Base-by-base conservation (phyloP, 2,888 invertebrate genomes). In the Lasioglossum vierecki region DNA sequence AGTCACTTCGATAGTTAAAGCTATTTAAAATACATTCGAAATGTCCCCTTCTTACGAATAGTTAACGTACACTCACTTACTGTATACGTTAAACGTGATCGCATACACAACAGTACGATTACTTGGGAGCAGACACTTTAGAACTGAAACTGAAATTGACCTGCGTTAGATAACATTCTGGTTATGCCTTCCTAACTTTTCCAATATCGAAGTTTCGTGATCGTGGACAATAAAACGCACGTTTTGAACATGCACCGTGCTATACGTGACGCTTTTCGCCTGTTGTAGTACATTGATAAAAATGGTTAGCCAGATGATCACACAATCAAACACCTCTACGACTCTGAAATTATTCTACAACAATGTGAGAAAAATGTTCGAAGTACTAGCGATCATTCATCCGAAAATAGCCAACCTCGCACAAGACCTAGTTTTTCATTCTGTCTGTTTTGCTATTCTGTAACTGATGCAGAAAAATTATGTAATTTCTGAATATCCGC, bases 381-480 rank as follows among this genome's bases (percentile, higher is more conserved):
- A 41, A 41, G 41, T 41, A 41, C 41, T 44, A 0, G 2, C 11
- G 11, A 44, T 44, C 41, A 11, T 44, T 11, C 11, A 44, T 44
- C 41, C 3, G 41, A 11, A 44, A 11, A 44, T 44, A 44, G 41
- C 41, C 11, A 44, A 44, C 11, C 41, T 11, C 41, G 11, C 41
- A 8, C 41, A 0, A 44, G 41, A 44, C 11, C 3, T 44, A 44
- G 44, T 44, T 44, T 44, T 44, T 44, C 44, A 44, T 44, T 44
- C 3, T 11, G 13, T 2, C 44, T 44, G 13, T 44, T 44, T 44
- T 44, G 44, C 44, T 44, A 44, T 44, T 11, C 44, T 11, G 44
- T 44, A 44, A 44, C 44, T 11, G 44, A 13, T 11, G 18, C 57
- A 72, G 76, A 76, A 73, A 83, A 83, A 83, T 83, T 44, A 35